Conservation (phyloP, 2,797 vertebrate species). For the Sebastes itinus region DNA sequence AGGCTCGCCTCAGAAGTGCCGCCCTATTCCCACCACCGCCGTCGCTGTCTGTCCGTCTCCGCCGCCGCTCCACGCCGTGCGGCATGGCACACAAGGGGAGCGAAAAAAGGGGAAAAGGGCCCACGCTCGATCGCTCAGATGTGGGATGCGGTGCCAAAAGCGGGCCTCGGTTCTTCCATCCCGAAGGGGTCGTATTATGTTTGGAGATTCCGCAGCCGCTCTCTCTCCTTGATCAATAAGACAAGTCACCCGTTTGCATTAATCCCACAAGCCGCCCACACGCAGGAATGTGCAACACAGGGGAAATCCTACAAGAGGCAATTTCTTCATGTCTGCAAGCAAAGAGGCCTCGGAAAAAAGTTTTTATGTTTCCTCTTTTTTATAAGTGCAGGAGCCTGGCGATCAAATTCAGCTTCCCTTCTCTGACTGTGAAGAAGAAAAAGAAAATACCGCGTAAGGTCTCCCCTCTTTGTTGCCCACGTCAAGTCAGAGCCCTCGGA, state of each 20-base stretch:
- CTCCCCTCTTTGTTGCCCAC: slow-evolving; percentile 56
- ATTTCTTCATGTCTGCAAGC: slow-evolving; percentile 48
- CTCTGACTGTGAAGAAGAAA: background rate
- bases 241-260: slow-evolving; percentile 66
- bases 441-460: slow-evolving; percentile 29
- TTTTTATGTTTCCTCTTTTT: slow-evolving; percentile 51
- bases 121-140: slow-evolving; percentile 42
- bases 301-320: slow-evolving; percentile 59
- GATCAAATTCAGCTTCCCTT: slow-evolving; percentile 8
- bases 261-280: slow-evolving; percentile 60
- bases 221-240: slow-evolving; percentile 70
- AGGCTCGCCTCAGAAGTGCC: slow-evolving; percentile 59
- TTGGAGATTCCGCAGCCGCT: slow-evolving; percentile 36
- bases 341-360: background rate
- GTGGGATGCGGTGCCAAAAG: slow-evolving; percentile 54
- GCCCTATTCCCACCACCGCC: slow-evolving; percentile 43
- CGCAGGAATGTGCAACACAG: slow-evolving; percentile 65
- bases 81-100: background rate
- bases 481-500: slow-evolving; percentile 22
- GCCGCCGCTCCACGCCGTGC: slow-evolving; percentile 12
- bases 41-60: slow-evolving; percentile 42
- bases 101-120: background rate
- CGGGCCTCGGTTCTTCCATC: slow-evolving; percentile 46
- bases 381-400: slow-evolving; percentile 16
- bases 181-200: slow-evolving; percentile 65